Percentiles rank a stretch among this genome's conserved stretches.
phyloP scores from a whole-genome alignment of 1,140 invertebrate species.

The Drosophila teissieri region DNA sequence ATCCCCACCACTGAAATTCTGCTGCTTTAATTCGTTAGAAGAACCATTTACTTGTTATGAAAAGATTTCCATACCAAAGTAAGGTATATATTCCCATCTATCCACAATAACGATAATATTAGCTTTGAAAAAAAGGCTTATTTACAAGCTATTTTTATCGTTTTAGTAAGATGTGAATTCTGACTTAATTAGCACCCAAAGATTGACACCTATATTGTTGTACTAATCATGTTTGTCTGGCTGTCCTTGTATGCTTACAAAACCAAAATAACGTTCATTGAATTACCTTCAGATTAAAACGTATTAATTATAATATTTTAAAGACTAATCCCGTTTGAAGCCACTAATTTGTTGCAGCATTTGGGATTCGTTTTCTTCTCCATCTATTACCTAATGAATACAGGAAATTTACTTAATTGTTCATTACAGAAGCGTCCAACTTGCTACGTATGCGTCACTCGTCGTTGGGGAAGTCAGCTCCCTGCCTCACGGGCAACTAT shows the following conservation, averaged over 20 bases:
- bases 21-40: no score
- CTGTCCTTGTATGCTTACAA: constrained; percentile 1
- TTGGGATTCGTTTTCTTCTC: no score
- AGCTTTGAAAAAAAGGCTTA: constrained; percentile 13
- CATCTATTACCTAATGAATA: not conserved
- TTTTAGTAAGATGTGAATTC: constrained; percentile 16
- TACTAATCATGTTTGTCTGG: constrained; percentile 10
- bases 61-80: not conserved
- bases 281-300: no score
- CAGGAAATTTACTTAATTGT: not conserved
- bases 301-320: no score
- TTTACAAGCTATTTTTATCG: constrained; percentile 19
- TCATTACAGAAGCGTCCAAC: constrained; percentile 87
- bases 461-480: constrained; percentile 95
- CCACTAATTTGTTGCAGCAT: no score
- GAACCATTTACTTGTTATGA: not conserved
- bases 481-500: constrained; percentile 84
- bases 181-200: constrained; percentile 11
- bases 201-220: constrained; percentile 11
- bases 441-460: constrained; percentile 94
- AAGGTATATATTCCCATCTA: not conserved
- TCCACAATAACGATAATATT: constrained; percentile 1
- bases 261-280: not conserved
- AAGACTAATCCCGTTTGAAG: no score
- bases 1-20: not conserved